A percentile compares a stretch with the other conserved stretches of the same genome.
Conservation (phyloP, 2,797 vertebrate genomes). For the Labeo calbasu region DNA sequence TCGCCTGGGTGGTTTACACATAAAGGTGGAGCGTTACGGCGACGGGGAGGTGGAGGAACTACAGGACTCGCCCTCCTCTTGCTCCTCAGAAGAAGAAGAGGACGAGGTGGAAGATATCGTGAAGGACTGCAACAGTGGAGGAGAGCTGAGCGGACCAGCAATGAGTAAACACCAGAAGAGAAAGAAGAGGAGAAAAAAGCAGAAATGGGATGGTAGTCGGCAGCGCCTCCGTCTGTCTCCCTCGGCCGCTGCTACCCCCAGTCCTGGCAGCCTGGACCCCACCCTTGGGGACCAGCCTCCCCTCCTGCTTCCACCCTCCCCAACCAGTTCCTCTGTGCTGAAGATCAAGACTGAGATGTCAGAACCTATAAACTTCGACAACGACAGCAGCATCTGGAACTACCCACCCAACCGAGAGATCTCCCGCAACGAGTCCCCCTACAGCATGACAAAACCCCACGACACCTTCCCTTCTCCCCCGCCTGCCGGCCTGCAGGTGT, state of each 20-base stretch:
- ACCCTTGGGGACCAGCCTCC: conserved; percentile 86
- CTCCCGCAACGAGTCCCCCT: conserved; percentile 95
- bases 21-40: conserved; percentile 96
- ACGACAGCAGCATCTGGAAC: conserved; percentile 99
- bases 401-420: conserved; percentile 98
- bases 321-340: conserved; percentile 89
- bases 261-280: conserved; percentile 83
- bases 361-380: conserved; percentile 99
- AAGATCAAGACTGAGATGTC: conserved; percentile 99
- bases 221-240: conserved; percentile 59
- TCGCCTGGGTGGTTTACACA: conserved; percentile 90
- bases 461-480: conserved; percentile 93
- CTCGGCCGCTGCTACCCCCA: conserved; percentile 79
- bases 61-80: conserved; percentile 87
- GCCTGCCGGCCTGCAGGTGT: conserved; percentile 85
- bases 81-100: conserved; percentile 71
- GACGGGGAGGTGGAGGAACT: conserved; percentile 89
- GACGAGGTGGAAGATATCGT: conserved; percentile 70
- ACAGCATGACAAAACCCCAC: conserved; percentile 92
- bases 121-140: conserved; percentile 85
- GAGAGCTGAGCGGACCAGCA: conserved; percentile 72
- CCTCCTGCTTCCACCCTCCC: conserved; percentile 85
- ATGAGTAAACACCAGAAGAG: conserved; percentile 88
- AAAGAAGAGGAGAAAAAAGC: conserved; percentile 95
- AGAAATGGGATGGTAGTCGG: conserved; percentile 83